Base-by-base conservation (phyloP, 2,888 invertebrate species). In the Chorisops tibialis region DNA sequence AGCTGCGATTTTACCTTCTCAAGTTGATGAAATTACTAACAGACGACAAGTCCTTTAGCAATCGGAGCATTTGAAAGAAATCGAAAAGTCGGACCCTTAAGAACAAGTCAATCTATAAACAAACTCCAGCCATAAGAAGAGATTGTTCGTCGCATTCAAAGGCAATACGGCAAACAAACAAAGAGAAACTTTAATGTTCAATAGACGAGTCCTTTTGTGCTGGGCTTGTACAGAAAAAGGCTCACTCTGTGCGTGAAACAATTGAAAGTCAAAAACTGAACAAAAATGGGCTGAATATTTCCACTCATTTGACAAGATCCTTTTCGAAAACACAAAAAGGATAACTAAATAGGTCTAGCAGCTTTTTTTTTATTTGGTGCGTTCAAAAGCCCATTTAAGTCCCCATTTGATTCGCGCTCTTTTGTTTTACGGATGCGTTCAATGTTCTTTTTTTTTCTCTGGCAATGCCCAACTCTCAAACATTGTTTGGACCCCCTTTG, bases 201-300 rank as follows among this genome's bases (percentile, higher is more conserved):
- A 5, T 30, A 30, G 7, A 9, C n/a, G 30, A 30, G 30, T 30
- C 30, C 30, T 30, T 30, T 30, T 30, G 30, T 30, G 5, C 9
- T 7, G 9, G 30, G 7, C 30, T 30, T 9, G 30, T 30, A 30
- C 30, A 30, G 18, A 24, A 56, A 58, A 41, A 49, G 39, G 54
- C 51, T 43, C 64, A 19, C 51, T 3, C n/a, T n/a, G 18, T 9
- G 18, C 45, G 45, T 24, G 48, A 51, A 59, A 59, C 51, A 61
- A 58, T 49, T 30, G 48, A 64, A 61, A 43, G 14, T 50, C 50
- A 61, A 59, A 63, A 64, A 64, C 51, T 59, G 61, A 64, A 61
- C 64, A 64, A 64, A 54, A 58, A 41, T 59, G 64, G 61, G 64
- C 50, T 37, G 61, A 58, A 45, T 63, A 58, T 64, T 64, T 61